Evolutionary conservation across 2,113 vertebrate genomes (phyloP).

Genomic region (Crocuta crocuta): DNA sequence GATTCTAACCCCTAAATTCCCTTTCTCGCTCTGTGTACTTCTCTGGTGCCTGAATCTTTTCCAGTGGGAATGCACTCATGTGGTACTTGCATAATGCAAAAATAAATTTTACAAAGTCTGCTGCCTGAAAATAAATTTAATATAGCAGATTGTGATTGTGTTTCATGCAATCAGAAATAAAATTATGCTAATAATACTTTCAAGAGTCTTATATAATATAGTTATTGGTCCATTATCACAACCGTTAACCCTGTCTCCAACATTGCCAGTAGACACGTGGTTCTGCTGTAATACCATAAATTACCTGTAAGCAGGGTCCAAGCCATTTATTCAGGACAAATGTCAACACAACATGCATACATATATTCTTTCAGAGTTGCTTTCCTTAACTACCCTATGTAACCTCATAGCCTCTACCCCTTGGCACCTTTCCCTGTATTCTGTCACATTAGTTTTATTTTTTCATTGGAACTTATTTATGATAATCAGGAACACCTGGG

Average conservation of each 20-base stretch:
- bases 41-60: not conserved
- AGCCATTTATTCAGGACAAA: not conserved
- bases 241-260: not conserved
- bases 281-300: not conserved
- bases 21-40: not conserved
- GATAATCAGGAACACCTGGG: not conserved
- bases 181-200: slow-evolving; percentile 35
- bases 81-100: not conserved
- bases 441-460: not conserved
- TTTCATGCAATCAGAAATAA: slow-evolving; percentile 48
- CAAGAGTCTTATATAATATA: not conserved
- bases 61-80: not conserved
- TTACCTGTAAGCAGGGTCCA: not conserved
- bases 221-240: not conserved
- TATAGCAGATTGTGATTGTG: not conserved
- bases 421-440: not conserved
- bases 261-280: not conserved
- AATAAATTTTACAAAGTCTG: slow-evolving; percentile 16
- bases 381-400: not conserved
- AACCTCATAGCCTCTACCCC: not conserved
- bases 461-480: not conserved
- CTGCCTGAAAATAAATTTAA: slow-evolving; percentile 54
- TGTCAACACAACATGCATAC: not conserved
- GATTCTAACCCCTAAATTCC: too few species aligned
- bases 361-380: not conserved